Evolutionary conservation across 2,888 invertebrate species (phyloP).

Genomic region (Cryptocheilus praepositus): DNA sequence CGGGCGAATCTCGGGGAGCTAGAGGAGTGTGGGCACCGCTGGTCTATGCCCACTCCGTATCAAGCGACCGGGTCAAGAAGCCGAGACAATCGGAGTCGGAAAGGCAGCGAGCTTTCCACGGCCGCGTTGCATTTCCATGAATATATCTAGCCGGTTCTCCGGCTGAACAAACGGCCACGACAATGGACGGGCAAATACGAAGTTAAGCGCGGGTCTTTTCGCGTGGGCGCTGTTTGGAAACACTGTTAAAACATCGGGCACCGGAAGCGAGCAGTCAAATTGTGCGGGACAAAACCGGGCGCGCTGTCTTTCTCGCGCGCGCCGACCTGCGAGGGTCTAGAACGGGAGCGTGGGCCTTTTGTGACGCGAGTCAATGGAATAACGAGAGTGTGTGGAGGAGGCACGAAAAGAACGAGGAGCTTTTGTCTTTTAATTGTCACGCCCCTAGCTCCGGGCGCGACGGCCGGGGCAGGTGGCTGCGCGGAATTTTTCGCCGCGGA

Average conservation of each 20-base stretch:
- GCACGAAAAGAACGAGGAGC: conserved; percentile 2
- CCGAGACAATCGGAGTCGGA: too few species aligned
- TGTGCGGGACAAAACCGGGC: conserved; percentile 53
- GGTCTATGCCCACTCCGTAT: too few species aligned
- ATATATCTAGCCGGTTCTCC: too few species aligned
- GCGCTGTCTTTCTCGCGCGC: background rate
- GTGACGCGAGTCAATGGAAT: background rate
- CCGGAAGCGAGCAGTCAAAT: conserved; percentile 54
- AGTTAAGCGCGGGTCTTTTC: conserved; percentile 15
- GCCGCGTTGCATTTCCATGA: too few species aligned
- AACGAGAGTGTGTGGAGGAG: background rate
- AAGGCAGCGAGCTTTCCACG: too few species aligned
- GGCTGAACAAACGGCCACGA: too few species aligned
- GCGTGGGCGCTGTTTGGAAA: conserved; percentile 62
- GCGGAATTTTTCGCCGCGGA: background rate
- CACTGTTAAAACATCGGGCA: conserved; percentile 63
- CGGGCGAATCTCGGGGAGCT: too few species aligned
- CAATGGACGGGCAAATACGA: too few species aligned
- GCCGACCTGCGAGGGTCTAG: background rate
- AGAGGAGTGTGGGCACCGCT: too few species aligned
- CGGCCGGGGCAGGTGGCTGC: background rate
- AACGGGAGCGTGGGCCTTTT: too few species aligned
- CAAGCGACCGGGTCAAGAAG: too few species aligned
- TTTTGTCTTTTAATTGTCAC: conserved; percentile 19
- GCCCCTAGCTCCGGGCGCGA: conserved; percentile 8